These are phyloP conservation scores for Branchinecta lindahli DNA, from an alignment of 1,140 invertebrate genomes.

Conservation along the genomic window DNA sequence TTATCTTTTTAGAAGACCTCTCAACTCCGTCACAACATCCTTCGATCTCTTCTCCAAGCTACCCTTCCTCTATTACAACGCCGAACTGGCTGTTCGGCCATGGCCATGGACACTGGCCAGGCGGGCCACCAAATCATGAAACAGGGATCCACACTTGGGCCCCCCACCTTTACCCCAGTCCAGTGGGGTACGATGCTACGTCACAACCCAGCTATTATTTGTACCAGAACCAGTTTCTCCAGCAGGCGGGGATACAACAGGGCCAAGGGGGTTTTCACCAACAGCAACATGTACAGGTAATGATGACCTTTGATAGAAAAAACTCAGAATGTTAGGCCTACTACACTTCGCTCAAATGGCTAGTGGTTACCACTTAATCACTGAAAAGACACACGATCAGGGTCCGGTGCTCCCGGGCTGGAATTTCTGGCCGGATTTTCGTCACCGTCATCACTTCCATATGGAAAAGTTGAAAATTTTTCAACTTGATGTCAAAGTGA, in stretches of 20 bases:
- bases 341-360: too few species aligned
- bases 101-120: neutral
- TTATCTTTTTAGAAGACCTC: neutral
- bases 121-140: neutral
- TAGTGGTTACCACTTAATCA: too few species aligned
- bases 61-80: neutral
- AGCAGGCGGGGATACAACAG: neutral
- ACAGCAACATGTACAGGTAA: neutral
- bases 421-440: too few species aligned
- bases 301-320: neutral
- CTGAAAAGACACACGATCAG: too few species aligned
- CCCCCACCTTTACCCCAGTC: neutral
- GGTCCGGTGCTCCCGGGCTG: too few species aligned
- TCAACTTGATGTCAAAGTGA: too few species aligned
- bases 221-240: neutral
- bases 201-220: conserved; percentile 1
- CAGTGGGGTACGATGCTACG: neutral
- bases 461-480: too few species aligned
- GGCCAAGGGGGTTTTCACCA: neutral
- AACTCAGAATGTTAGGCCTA: too few species aligned
- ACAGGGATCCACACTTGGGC: neutral
- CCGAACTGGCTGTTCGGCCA: neutral
- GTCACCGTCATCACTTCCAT: too few species aligned
- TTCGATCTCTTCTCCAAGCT: neutral
- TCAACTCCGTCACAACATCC: neutral